Conservation (phyloP, 2,113 vertebrate genomes). For the Podarcis cretensis region DNA sequence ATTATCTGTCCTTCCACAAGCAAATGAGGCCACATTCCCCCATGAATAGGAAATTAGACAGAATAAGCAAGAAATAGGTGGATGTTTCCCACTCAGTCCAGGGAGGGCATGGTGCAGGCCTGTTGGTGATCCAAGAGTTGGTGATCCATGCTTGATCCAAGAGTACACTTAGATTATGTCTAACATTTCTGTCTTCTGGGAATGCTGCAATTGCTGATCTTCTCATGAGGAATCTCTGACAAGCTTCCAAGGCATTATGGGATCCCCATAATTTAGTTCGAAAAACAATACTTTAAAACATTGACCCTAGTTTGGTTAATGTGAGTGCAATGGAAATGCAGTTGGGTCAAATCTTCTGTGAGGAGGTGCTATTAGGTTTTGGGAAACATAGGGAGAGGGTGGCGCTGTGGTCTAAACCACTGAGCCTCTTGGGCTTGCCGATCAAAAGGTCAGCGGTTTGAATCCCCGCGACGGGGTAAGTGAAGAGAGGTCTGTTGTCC, state of each 20-base stretch:
- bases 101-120: neutral
- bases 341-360: no score
- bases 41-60: neutral
- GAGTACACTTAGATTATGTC: neutral
- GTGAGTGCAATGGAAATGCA: neutral
- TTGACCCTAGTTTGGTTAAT: neutral
- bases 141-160: no score
- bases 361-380: no score
- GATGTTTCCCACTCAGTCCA: neutral
- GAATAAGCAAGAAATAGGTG: neutral
- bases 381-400: no score
- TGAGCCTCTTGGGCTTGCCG: no score
- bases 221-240: neutral
- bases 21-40: neutral
- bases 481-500: no score
- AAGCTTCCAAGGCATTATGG: neutral
- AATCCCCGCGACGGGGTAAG: no score
- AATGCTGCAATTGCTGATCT: neutral
- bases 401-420: no score
- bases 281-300: neutral
- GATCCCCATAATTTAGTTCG: neutral
- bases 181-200: neutral
- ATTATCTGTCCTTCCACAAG: neutral
- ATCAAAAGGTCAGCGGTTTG: no score
- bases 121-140: no score